phyloP scores from a whole-genome alignment of 2,888 invertebrate genomes.

The Macropis europaea region DNA sequence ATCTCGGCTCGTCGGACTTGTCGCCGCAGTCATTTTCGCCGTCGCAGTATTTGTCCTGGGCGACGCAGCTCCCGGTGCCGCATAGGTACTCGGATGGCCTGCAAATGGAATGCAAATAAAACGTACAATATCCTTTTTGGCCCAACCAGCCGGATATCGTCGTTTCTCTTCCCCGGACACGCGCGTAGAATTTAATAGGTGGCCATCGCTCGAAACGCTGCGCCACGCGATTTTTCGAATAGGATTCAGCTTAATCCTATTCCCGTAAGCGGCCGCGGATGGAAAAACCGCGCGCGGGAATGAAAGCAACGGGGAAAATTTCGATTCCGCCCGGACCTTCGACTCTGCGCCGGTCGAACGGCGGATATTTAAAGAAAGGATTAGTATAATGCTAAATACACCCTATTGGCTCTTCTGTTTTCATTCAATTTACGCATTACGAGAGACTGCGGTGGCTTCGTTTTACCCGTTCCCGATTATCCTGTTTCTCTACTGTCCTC shows the following conservation, averaged over 20 bases:
- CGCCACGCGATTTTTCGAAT: not conserved
- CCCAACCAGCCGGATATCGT: not conserved
- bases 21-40: conserved; percentile 90
- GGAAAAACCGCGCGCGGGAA: too few relatives aligned
- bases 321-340: too few relatives aligned
- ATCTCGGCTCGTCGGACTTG: conserved; percentile 88
- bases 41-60: conserved; percentile 89
- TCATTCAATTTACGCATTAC: too few relatives aligned
- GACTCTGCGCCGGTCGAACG: too few relatives aligned
- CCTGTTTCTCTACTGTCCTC: too few relatives aligned
- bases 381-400: too few relatives aligned
- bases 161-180: not conserved
- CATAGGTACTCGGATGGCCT: conserved; percentile 81
- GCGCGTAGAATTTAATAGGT: not conserved
- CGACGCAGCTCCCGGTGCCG: conserved; percentile 83
- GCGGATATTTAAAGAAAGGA: too few relatives aligned
- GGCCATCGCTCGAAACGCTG: not conserved
- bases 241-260: not conserved
- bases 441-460: too few relatives aligned
- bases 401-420: too few relatives aligned
- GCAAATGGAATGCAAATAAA: conserved; percentile 54
- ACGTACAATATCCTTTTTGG: not conserved
- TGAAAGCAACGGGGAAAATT: too few relatives aligned
- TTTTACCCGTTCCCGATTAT: too few relatives aligned
- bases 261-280: not conserved